phyloP scores from a whole-genome alignment of 2,113 vertebrate species.

The Kryptolebias marmoratus region DNA sequence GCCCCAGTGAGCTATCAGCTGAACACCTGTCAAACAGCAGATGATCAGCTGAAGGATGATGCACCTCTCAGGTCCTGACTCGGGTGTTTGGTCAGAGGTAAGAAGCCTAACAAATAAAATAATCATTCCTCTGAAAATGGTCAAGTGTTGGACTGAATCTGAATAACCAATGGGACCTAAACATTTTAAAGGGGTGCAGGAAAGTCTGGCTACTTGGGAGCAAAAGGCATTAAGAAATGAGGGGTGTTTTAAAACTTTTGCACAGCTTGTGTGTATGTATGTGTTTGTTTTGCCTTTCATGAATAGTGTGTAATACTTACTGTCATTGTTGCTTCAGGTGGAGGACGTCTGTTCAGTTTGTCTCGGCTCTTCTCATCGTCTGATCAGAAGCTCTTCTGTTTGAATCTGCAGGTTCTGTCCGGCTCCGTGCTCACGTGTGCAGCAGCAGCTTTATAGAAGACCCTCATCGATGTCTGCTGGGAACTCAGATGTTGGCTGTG shows the following conservation, averaged over 20 bases:
- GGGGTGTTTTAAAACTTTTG: not conserved
- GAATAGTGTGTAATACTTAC: slow-evolving; percentile 62
- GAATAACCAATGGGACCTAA: too few relatives aligned
- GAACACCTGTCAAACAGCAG: too few relatives aligned
- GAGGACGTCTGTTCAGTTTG: slow-evolving; percentile 54
- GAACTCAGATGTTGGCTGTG: slow-evolving; percentile 61
- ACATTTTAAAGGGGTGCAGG: too few relatives aligned
- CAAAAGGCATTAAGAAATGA: not conserved
- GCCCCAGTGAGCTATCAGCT: too few relatives aligned
- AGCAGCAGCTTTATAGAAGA: slow-evolving; percentile 53
- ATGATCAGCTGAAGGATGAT: too few relatives aligned
- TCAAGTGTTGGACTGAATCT: too few relatives aligned
- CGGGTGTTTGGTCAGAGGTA: too few relatives aligned
- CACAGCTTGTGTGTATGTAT: not conserved
- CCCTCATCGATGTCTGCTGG: slow-evolving; percentile 48
- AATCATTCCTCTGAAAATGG: too few relatives aligned
- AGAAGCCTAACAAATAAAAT: too few relatives aligned
- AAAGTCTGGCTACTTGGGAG: too few relatives aligned
- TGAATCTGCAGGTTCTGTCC: slow-evolving; percentile 11
- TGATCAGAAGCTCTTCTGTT: slow-evolving; percentile 32
- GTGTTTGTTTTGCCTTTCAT: not conserved
- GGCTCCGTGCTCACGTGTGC: slow-evolving; percentile 37
- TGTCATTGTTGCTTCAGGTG: slow-evolving; percentile 64
- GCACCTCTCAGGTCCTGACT: too few relatives aligned
- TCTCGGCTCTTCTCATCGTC: slow-evolving; percentile 48